These are phyloP conservation scores for Chrysotoxum bicinctum DNA, from an alignment of 2,888 invertebrate species.

Conservation along the genomic window DNA sequence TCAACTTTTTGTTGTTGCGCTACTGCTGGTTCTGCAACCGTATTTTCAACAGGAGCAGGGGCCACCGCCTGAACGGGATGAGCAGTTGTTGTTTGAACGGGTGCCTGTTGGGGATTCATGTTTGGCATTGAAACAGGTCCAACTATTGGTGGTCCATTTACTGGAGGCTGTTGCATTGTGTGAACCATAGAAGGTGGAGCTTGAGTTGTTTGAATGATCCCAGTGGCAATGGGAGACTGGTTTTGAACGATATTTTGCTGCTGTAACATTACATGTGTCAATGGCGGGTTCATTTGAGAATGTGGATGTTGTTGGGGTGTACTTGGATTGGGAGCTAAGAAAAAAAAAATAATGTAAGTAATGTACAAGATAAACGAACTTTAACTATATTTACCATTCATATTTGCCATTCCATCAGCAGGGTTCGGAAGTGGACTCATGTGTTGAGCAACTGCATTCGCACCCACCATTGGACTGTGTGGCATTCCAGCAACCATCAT, in stretches of 20 bases:
- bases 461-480: conserved; percentile 73
- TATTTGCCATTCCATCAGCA: conserved; percentile 72
- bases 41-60: conserved; percentile 70
- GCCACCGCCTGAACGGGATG: conserved; percentile 50
- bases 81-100: conserved; percentile 70
- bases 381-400: conserved; percentile 58
- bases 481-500: conserved; percentile 74
- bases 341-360: neutral
- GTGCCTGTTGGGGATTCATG: conserved; percentile 64
- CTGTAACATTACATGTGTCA: conserved; percentile 75
- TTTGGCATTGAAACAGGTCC: conserved; percentile 41
- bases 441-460: conserved; percentile 46
- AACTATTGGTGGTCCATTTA: conserved; percentile 33
- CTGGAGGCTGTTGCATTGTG: conserved; percentile 59
- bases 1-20: conserved; percentile 79
- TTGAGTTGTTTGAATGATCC: conserved; percentile 61
- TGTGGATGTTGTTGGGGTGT: conserved; percentile 70
- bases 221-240: conserved; percentile 73
- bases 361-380: neutral
- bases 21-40: conserved; percentile 74
- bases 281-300: conserved; percentile 71
- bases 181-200: conserved; percentile 65
- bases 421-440: conserved; percentile 70
- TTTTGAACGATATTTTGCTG: conserved; percentile 74
- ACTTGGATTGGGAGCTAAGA: conserved; percentile 35